phyloP scores from a whole-genome alignment of 2,797 vertebrate species.

The Cyclura pinguis region DNA sequence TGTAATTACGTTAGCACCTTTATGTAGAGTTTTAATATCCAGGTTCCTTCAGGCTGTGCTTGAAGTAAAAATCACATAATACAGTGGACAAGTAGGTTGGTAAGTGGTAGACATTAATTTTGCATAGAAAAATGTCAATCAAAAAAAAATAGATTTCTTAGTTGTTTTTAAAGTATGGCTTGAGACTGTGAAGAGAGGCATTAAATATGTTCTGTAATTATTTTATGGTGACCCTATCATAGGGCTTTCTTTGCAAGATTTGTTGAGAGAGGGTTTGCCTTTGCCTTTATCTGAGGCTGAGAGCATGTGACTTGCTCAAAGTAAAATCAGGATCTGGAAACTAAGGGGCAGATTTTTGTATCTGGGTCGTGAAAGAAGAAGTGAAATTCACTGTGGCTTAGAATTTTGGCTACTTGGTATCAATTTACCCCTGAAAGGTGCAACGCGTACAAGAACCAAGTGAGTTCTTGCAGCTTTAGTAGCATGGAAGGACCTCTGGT shows the following conservation, averaged over 20 bases:
- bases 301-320: no score
- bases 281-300: no score
- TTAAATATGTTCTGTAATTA: background rate
- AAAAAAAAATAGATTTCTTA: background rate
- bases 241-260: no score
- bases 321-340: slow-evolving; percentile 14
- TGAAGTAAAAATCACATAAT: background rate
- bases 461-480: background rate
- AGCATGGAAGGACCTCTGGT: background rate
- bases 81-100: background rate
- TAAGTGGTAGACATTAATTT: background rate
- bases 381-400: background rate
- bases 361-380: background rate
- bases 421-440: background rate
- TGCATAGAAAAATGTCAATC: background rate
- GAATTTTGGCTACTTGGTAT: slow-evolving; percentile 23
- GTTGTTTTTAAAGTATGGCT: background rate
- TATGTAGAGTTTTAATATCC: background rate
- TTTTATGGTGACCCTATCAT: background rate
- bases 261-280: no score
- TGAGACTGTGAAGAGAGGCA: background rate
- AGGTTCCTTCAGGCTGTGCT: background rate
- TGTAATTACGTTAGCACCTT: background rate
- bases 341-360: slow-evolving; percentile 9
- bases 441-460: background rate